phyloP scores from a whole-genome alignment of 1,140 invertebrate species.

The Aphelinus atriplicis region DNA sequence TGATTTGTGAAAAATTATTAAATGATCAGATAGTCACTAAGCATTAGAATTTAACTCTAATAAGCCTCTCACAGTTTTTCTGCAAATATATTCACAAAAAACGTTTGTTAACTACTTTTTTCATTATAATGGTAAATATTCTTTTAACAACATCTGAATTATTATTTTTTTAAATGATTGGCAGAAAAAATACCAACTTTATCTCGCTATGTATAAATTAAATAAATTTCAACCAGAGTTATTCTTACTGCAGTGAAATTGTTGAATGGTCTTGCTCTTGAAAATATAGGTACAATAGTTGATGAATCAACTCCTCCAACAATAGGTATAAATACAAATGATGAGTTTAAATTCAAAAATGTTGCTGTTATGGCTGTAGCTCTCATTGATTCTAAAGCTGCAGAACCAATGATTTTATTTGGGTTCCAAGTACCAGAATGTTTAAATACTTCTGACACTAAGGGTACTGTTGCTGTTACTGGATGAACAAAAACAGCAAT shows the following conservation, averaged over 20 bases:
- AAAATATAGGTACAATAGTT: slow-evolving; percentile 55
- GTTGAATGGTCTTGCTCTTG: slow-evolving; percentile 48
- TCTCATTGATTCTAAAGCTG: slow-evolving; percentile 49
- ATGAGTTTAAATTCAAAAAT: slow-evolving; percentile 52
- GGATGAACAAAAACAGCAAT: slow-evolving; percentile 51
- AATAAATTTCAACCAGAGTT: too few species aligned
- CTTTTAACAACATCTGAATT: too few species aligned
- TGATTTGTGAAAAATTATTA: background rate
- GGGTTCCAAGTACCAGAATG: slow-evolving; percentile 49
- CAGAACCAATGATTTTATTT: slow-evolving; percentile 55
- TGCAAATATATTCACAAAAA: too few species aligned
- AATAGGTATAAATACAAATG: slow-evolving; percentile 52
- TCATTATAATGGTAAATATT: too few species aligned
- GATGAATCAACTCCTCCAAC: slow-evolving; percentile 55
- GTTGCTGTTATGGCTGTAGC: slow-evolving; percentile 50
- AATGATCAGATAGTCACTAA: background rate
- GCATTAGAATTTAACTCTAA: too few species aligned
- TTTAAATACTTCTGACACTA: slow-evolving; percentile 55
- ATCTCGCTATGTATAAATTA: too few species aligned
- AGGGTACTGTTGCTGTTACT: slow-evolving; percentile 53
- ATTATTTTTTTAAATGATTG: too few species aligned
- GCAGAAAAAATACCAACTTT: too few species aligned
- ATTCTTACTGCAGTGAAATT: slow-evolving; percentile 48
- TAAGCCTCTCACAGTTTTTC: too few species aligned
- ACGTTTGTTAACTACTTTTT: too few species aligned